These are phyloP conservation scores for Syndactyla subalaris DNA, from an alignment of 2,797 vertebrate species.

Conservation along the genomic window DNA sequence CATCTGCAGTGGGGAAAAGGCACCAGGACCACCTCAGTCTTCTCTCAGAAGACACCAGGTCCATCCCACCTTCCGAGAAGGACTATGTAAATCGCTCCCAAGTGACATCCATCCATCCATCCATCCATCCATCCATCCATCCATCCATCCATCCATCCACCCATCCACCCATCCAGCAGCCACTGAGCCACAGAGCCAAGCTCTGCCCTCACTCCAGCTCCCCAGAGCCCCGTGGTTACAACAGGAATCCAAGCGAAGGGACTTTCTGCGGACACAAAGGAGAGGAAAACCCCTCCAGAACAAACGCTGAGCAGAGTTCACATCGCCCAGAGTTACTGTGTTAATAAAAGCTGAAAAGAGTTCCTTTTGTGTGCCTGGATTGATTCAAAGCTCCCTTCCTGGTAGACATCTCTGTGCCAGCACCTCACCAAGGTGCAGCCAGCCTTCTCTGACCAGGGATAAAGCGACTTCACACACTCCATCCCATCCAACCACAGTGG, in stretches of 20 bases:
- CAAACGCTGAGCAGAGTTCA: neutral
- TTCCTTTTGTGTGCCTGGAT: neutral
- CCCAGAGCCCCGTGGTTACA: neutral
- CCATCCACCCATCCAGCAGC: neutral
- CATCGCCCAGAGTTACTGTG: neutral
- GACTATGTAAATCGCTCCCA: neutral
- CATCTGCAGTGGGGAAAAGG: neutral
- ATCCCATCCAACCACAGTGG: accelerated
- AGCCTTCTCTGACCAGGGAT: neutral
- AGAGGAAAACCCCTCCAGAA: neutral
- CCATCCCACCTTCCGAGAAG: neutral
- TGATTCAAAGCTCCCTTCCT: neutral
- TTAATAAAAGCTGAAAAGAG: neutral
- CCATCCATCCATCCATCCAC: neutral
- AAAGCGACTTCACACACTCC: neutral
- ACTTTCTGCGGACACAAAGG: neutral
- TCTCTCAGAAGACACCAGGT: neutral
- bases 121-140: neutral
- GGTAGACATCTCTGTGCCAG: neutral
- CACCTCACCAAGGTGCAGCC: neutral
- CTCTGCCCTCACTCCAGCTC: neutral
- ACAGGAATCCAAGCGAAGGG: neutral
- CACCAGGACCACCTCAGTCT: neutral
- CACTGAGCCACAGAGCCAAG: neutral
- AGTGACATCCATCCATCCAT: neutral